Conservation (phyloP, 2,888 invertebrate species). For the Nomada hirtipes region DNA sequence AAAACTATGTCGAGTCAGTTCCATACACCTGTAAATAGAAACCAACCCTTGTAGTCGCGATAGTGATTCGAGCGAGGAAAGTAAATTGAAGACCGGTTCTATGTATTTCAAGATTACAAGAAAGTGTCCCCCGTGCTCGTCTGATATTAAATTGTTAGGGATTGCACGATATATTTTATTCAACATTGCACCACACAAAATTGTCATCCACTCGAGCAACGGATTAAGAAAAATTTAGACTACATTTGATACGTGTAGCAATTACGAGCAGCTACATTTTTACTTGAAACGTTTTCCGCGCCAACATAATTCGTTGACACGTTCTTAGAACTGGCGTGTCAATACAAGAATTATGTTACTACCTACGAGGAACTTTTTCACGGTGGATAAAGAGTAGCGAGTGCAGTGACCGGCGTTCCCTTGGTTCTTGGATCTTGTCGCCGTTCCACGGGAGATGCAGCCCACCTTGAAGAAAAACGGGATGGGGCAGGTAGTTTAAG, state of each 20-base stretch:
- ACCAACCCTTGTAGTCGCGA: conserved; percentile 36
- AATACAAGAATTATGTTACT: conserved; percentile 10
- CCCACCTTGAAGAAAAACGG: conserved; percentile 48
- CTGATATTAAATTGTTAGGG: background rate
- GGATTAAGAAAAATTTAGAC: no score
- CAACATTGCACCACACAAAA: no score
- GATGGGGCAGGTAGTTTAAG: conserved; percentile 47
- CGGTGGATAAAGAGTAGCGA: conserved; percentile 46
- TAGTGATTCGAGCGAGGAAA: conserved; percentile 52
- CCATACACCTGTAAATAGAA: conserved; percentile 58
- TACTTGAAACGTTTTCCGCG: no score
- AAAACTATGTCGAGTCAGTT: conserved; percentile 57
- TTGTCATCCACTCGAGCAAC: no score
- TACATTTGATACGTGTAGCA: no score
- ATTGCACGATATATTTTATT: no score
- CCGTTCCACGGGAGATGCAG: conserved; percentile 44
- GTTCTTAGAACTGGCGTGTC: background rate
- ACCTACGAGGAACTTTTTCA: conserved; percentile 6
- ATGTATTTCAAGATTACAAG: conserved; percentile 14
- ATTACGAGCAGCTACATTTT: no score
- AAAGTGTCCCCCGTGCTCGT: conserved; percentile 22
- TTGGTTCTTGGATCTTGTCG: conserved; percentile 33
- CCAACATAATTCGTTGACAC: background rate
- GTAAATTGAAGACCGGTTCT: conserved; percentile 42
- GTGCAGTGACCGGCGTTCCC: conserved; percentile 45